Evolutionary conservation across 2,888 invertebrate species (phyloP), one percentile per base, ranked within the genome.

Genomic region (Pseudanteris insignis): DNA sequence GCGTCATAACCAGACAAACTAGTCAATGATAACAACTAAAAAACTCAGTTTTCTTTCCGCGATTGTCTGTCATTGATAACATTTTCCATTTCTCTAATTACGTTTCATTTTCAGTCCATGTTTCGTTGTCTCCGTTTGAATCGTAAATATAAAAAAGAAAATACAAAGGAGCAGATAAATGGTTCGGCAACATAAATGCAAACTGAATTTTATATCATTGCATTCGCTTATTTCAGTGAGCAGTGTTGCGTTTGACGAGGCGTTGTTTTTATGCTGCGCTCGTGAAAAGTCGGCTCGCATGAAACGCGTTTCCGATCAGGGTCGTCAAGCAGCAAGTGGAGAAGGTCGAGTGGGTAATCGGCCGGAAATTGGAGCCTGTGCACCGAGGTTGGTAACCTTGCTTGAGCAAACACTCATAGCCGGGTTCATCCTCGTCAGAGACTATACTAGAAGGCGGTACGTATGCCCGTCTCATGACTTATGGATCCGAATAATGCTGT

Each of bases 391-490:
- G 66, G 58, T 63, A 66, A 67, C 67, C 66, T 63, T 64, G 55
- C 65, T 54, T 59, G 60, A 54, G 67, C 65, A 70, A 70, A 70
- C 70, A 71, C 70, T 68, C 14, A 34, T 64, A 55, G 51, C 46
- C 37, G 44, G 51, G 54, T 40, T 64, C 65, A 61, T 58, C 47
- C 68, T 63, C 40, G 62, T 65, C 65, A 61, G 63, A 53, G 63
- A 48, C 68, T 66, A 66, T 65, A 46, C 40, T 53, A 46, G 30
- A 48, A 62, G 40, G 64, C 63, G 61, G 60, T 65, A 64, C 60
- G 64, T 55, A 66, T 53, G 46, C 41, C 55, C 25, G 43, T 54
- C 70, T 73, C 72, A 73, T 73, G 73, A 73, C 72, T 73, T 73
- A 74, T 72, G 71, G 69, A 74, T 74, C 55, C 61, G 61, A 63